These are phyloP conservation scores for Progne subis DNA, from an alignment of 2,113 vertebrate species.

Conservation along the genomic window DNA sequence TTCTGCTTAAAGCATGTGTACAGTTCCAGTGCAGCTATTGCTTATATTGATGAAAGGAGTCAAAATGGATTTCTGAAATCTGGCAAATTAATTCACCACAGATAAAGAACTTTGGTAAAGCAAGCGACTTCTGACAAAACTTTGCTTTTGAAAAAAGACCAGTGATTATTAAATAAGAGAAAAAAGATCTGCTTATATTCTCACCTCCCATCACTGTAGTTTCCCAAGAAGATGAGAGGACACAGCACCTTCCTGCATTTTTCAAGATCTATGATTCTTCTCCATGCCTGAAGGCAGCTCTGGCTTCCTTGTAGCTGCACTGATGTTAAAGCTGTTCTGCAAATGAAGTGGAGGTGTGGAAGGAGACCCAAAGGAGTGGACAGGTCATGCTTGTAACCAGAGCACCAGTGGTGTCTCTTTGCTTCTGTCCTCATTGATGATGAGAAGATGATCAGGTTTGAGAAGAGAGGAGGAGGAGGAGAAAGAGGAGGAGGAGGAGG, in stretches of 20 bases:
- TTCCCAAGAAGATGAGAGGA: neutral
- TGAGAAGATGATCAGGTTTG: neutral
- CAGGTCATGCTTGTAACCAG: rapidly evolving
- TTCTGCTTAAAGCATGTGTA: neutral
- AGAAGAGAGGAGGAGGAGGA: neutral
- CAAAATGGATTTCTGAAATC: neutral
- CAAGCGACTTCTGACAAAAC: neutral
- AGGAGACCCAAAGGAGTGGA: neutral
- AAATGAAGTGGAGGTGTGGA: neutral
- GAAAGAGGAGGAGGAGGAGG: neutral
- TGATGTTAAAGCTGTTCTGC: neutral
- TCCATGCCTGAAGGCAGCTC: rapidly evolving
- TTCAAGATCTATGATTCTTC: neutral
- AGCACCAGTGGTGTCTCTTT: rapidly evolving
- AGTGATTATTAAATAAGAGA: neutral
- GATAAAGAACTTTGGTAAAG: neutral
- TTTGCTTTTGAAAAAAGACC: neutral
- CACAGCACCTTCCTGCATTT: neutral
- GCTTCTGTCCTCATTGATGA: neutral
- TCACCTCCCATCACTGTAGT: neutral
- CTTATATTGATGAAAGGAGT: neutral
- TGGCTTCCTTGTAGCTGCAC: neutral
- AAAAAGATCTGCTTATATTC: neutral
- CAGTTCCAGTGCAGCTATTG: neutral
- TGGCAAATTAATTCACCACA: neutral